Conservation (phyloP, 2,113 vertebrate species). For the Solea senegalensis region DNA sequence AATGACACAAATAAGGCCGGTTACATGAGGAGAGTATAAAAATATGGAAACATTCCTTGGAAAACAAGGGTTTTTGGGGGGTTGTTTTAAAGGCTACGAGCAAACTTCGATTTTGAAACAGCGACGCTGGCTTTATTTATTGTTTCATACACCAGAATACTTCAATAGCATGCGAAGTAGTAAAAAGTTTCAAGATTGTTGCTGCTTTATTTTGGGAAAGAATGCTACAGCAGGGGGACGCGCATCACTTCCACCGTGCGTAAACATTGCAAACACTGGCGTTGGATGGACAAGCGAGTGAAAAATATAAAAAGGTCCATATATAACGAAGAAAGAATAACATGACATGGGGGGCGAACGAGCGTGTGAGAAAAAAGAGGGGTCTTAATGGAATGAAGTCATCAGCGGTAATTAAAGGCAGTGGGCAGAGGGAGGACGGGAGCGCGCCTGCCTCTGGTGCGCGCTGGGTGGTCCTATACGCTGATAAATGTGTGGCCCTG, state of each 20-base stretch:
- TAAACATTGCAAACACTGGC: slow-evolving; percentile 59
- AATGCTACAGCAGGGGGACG: neutral
- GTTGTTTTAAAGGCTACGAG: too few relatives aligned
- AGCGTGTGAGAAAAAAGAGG: slow-evolving; percentile 38
- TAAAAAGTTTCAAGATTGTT: neutral
- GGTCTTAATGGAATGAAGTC: slow-evolving; percentile 73
- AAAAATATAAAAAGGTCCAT: neutral
- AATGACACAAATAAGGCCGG: neutral
- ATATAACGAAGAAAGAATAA: slow-evolving; percentile 34
- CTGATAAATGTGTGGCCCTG: slow-evolving; percentile 86
- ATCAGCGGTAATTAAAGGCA: slow-evolving; percentile 88
- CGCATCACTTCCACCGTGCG: slow-evolving; percentile 21
- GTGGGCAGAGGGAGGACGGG: slow-evolving; percentile 79
- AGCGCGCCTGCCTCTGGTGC: slow-evolving; percentile 80
- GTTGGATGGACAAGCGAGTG: slow-evolving; percentile 23
- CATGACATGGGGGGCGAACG: slow-evolving; percentile 29
- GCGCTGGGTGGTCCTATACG: slow-evolving; percentile 90
- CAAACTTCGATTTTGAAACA: too few relatives aligned
- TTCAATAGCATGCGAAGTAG: neutral
- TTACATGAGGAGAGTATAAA: neutral
- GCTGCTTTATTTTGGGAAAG: neutral
- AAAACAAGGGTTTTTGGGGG: neutral
- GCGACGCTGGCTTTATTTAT: neutral
- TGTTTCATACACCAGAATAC: neutral
- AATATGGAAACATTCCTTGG: neutral